These are phyloP conservation scores for Chelmon rostratus DNA, from an alignment of 2,797 vertebrate species.

Conservation along the genomic window DNA sequence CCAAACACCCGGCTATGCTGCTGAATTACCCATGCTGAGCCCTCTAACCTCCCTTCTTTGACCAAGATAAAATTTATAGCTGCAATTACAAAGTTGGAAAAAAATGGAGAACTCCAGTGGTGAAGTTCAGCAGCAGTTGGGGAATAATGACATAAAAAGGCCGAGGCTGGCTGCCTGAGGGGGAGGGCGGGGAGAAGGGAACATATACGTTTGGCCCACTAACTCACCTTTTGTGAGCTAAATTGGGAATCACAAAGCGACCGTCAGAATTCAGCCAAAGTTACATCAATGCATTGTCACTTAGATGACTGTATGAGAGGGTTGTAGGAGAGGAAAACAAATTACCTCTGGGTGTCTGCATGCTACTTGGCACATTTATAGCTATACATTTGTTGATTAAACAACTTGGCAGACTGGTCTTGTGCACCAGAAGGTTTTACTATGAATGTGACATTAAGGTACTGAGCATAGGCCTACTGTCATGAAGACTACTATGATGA, in stretches of 20 bases:
- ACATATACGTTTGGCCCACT: conserved; percentile 36
- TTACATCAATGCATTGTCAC: conserved; percentile 65
- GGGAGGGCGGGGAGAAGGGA: conserved; percentile 22
- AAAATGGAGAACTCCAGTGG: conserved; percentile 58
- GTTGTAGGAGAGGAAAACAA: conserved; percentile 16
- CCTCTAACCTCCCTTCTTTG: conserved; percentile 73
- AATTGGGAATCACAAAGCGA: conserved; percentile 58
- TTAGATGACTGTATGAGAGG: conserved; percentile 26
- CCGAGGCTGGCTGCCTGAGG: conserved; percentile 45
- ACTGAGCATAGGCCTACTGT: not conserved
- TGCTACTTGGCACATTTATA: conserved; percentile 20
- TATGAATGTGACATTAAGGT: conserved; percentile 18
- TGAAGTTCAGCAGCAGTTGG: conserved; percentile 66
- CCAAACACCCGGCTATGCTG: conserved; percentile 71
- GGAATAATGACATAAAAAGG: conserved; percentile 73
- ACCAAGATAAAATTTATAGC: conserved; percentile 81
- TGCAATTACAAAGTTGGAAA: conserved; percentile 76
- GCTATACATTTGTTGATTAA: conserved; percentile 17
- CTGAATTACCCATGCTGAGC: conserved; percentile 74
- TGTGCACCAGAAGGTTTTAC: conserved; percentile 14
- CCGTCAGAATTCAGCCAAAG: conserved; percentile 64
- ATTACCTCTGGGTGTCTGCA: conserved; percentile 14
- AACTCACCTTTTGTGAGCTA: conserved; percentile 59
- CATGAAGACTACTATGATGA: conserved; percentile 3
- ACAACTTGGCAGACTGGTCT: conserved; percentile 15